Base-by-base conservation (phyloP, 2,888 invertebrate species). In the Ceraclea dissimilis region DNA sequence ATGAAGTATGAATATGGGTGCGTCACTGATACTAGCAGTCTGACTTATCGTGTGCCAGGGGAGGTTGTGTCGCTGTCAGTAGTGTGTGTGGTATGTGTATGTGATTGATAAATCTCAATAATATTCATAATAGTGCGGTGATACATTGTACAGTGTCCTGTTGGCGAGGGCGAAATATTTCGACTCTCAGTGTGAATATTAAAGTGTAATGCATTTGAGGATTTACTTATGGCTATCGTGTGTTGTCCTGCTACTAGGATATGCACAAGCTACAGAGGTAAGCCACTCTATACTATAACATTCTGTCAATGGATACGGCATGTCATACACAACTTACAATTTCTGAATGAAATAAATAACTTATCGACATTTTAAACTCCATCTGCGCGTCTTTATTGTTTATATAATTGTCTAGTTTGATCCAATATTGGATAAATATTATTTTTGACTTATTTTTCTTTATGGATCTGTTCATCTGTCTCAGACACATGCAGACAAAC, bases 181-280 rank as follows among this genome's bases (percentile, higher is more conserved):
- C 72, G 68, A 70, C 71, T 68, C 69, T 67, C 69, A 69, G 70
- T 64, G 68, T 68, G 71, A 68, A 69, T 69, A 69, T 69, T 73
- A 31, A 75, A 74, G 79, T 78, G 83, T 82, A 80, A 86, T 86
- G 86, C 81, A 85, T 81, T 84, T 83, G 73, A 83, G 85, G 85
- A 85, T 85, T 84, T 82, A 80, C 72, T 76, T 83, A 78, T 78
- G 84, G 80, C 76, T 85, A 79, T 81, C 81, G 77, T 81, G 81
- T 80, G 81, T 84, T 76, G 79, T 84, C 80, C 79, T 85, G 72
- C 79, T 85, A 71, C 75, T 81, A 72, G 84, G 84, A 80, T 85
- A 83, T 78, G 83, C 84, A 75, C 80, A 83, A 77, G 84, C 83
- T 75, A 80, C 80, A 78, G 85, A 85, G 85, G 86, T 86, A 80